These are phyloP conservation scores for Sebastes diaconus DNA, from an alignment of 2,797 vertebrate genomes.

Conservation along the genomic window DNA sequence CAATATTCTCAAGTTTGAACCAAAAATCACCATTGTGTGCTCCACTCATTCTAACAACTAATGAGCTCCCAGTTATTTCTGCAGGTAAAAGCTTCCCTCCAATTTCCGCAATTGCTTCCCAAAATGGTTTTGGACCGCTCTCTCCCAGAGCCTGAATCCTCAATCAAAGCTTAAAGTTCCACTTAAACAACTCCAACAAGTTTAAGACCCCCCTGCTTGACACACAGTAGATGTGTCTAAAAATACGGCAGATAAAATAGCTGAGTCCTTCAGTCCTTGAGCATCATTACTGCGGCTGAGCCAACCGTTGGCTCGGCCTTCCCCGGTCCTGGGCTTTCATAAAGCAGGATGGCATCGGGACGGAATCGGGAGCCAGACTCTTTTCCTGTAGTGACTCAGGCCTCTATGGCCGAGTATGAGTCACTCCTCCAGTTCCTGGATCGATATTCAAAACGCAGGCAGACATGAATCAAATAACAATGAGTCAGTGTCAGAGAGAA, in stretches of 20 bases:
- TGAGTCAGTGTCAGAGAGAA: conserved; percentile 72
- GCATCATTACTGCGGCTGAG: conserved; percentile 37
- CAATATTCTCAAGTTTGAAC: background rate
- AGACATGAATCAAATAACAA: conserved; percentile 79
- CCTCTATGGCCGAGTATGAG: conserved; percentile 59
- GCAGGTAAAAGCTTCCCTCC: background rate
- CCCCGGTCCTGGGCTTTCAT: conserved; percentile 39
- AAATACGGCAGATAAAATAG: conserved; percentile 60
- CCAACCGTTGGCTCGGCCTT: conserved; percentile 54
- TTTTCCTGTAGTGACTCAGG: conserved; percentile 69
- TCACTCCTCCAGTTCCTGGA: conserved; percentile 68
- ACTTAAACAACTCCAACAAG: conserved; percentile 34
- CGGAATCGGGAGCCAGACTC: conserved; percentile 52
- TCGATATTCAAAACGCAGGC: conserved; percentile 74
- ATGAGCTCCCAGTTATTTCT: conserved; percentile 13
- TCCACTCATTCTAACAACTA: conserved; percentile 6
- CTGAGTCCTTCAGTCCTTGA: conserved; percentile 54
- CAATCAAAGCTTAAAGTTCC: conserved; percentile 49
- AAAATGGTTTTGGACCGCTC: conserved; percentile 14
- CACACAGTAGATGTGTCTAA: conserved; percentile 43
- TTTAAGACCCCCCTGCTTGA: conserved; percentile 33
- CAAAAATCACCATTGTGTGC: conserved; percentile 1
- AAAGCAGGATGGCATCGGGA: conserved; percentile 44
- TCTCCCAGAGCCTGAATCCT: conserved; percentile 21
- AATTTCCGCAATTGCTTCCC: conserved; percentile 4